phyloP scores from a whole-genome alignment of 2,888 invertebrate genomes.

The Cephus pulcher region DNA sequence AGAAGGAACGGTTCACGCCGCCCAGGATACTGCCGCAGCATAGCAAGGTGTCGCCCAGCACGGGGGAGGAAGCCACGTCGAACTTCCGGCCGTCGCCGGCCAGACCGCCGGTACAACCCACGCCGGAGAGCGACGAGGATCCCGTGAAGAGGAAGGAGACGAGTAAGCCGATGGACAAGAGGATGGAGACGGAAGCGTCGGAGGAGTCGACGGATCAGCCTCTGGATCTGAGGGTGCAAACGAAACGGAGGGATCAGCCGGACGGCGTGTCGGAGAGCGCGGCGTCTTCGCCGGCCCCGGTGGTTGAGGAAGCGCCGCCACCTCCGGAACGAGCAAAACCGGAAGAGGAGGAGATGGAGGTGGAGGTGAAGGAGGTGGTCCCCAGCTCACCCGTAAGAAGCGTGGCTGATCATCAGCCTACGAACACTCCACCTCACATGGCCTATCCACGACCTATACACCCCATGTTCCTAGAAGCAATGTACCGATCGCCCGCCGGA shows the following conservation, averaged over 20 bases:
- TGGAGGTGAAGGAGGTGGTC: constrained; percentile 28
- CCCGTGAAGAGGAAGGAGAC: constrained; percentile 30
- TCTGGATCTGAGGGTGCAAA: constrained; percentile 56
- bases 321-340: constrained; percentile 26
- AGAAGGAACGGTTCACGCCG: constrained; percentile 72
- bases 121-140: constrained; percentile 53
- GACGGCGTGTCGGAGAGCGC: constrained; percentile 32
- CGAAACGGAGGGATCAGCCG: constrained; percentile 46
- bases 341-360: constrained; percentile 33
- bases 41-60: constrained; percentile 75
- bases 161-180: constrained; percentile 18
- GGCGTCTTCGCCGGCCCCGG: constrained; percentile 30
- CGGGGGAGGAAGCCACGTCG: constrained; percentile 75
- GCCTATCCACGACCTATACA: constrained; percentile 88
- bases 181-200: constrained; percentile 14
- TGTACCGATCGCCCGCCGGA: constrained; percentile 71
- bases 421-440: constrained; percentile 70
- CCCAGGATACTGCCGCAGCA: constrained; percentile 67
- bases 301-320: constrained; percentile 24
- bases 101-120: constrained; percentile 68
- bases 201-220: constrained; percentile 53
- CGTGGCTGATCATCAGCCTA: constrained; percentile 29
- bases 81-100: constrained; percentile 76
- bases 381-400: constrained; percentile 19
- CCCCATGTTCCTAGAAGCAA: constrained; percentile 80